phyloP scores from a whole-genome alignment of 2,888 invertebrate species.

The Sesia bembeciformis region DNA sequence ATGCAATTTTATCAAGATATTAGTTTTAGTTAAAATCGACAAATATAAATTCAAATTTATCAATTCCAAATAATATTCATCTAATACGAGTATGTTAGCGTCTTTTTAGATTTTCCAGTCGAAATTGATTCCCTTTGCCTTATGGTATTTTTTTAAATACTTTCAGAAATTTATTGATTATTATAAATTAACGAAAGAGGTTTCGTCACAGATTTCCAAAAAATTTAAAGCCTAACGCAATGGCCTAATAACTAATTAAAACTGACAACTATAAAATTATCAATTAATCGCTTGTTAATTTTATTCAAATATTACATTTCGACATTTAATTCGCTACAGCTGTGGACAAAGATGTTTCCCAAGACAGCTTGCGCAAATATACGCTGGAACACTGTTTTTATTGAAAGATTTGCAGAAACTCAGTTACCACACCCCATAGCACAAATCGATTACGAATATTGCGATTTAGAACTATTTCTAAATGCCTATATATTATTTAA shows the following conservation, averaged over 20 bases:
- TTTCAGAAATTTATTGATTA: too few relatives aligned
- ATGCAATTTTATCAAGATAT: too few relatives aligned
- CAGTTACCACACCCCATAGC: slow-evolving; percentile 4
- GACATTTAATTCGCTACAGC: slow-evolving; percentile 7
- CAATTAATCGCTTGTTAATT: background rate
- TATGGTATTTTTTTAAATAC: too few relatives aligned
- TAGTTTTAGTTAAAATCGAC: too few relatives aligned
- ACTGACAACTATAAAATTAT: background rate
- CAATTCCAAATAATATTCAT: too few relatives aligned
- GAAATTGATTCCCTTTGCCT: too few relatives aligned
- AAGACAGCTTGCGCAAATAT: slow-evolving; percentile 11
- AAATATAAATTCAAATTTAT: too few relatives aligned
- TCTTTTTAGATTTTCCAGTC: too few relatives aligned
- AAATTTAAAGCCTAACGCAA: too few relatives aligned
- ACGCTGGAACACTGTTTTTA: slow-evolving; percentile 6
- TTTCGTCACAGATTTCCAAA: too few relatives aligned
- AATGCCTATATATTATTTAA: background rate
- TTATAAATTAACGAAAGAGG: too few relatives aligned
- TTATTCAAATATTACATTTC: slow-evolving; percentile 4
- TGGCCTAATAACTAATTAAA: background rate
- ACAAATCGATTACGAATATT: slow-evolving; percentile 8
- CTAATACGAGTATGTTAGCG: too few relatives aligned
- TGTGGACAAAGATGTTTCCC: slow-evolving; percentile 7
- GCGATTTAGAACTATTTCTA: background rate
- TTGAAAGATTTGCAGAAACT: slow-evolving; percentile 5